A percentile compares a stretch with the other conserved stretches of the same genome.
These are phyloP conservation scores for Ahaetulla prasina DNA, from an alignment of 2,113 vertebrate species.

Conservation along the genomic window DNA sequence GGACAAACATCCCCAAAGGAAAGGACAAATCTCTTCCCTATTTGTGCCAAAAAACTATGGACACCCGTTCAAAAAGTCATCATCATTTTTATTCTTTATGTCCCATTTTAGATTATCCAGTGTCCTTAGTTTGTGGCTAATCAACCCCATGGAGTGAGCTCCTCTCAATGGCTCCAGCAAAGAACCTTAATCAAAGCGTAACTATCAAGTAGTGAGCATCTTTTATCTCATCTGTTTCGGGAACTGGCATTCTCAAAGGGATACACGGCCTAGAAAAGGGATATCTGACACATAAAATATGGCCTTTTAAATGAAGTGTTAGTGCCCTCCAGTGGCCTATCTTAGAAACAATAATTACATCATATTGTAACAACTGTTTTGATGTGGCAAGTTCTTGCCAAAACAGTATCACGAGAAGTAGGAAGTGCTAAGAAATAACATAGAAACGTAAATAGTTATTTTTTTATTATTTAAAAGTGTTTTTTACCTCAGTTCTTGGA, in stretches of 20 bases:
- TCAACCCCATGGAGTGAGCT: neutral
- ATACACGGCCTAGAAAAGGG: neutral
- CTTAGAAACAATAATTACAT: neutral
- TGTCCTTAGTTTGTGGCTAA: neutral
- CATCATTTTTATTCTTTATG: neutral
- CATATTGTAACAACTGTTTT: neutral
- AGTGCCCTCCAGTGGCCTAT: constrained; percentile 9
- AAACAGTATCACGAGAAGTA: neutral
- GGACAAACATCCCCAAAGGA: neutral
- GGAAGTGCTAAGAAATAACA: neutral
- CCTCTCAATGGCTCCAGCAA: too few relatives aligned
- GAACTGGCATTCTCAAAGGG: neutral
- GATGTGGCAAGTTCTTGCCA: neutral
- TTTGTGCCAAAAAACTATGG: neutral
- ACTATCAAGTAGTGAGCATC: neutral
- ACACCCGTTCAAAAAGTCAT: neutral
- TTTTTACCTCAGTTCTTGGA: neutral
- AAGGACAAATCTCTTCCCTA: neutral
- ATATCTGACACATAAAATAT: neutral
- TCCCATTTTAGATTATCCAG: neutral
- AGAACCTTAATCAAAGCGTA: neutral
- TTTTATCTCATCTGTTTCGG: neutral
- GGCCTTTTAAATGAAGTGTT: neutral
- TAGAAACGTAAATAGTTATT: neutral
- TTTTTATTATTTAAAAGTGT: neutral